Base-by-base conservation (phyloP, 1,140 invertebrate genomes). In the Bombus consobrinus region DNA sequence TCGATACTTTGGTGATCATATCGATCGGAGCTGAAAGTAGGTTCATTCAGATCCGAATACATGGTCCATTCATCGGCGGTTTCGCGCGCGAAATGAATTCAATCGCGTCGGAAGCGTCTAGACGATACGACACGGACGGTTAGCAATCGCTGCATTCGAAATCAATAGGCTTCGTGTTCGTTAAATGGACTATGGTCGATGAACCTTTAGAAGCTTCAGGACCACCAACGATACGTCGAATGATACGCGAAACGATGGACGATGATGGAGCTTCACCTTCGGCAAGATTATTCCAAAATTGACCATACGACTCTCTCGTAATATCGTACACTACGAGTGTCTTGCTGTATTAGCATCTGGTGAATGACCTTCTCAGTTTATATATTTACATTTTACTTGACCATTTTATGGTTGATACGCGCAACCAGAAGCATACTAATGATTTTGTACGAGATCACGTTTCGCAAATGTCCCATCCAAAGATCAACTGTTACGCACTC, bases 141-240 rank as follows among this genome's bases (percentile, higher is more conserved):
- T 92, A 88, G 71, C 41, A 76, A 68, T 57, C 78, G 34, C 72
- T 62, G 81, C 75, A 64, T 82, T 59, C 18, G 86, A 64, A 78
- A 92, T 92, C 90, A 92, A 92, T 92, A 91, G 87, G 41, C 59
- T 72, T 86, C 78, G 91, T 92, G 90, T 92, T 92, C 74, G 87
- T 66, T 69, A 84, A 91, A 78, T 81, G 83, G 53, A 78, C 68
- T 62, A 59, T 34, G 39, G 28, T 41, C 53, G 53, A 57, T 43
- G 37, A 25, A 6, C 32, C 75, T 8, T 13, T 13, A 28, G 64
- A 18, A 53, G 47, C 28, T 34, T 66, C n/a, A 25, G 66, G 84
- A 81, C 88, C 85, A 89, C 88, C 88, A 43, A n/a, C 32, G 59
- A 13, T 10, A n/a, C 0, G 4, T 13, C 28, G 10, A 62, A n/a